Evolutionary conservation across 2,888 invertebrate genomes (phyloP).

Genomic region (Chrysolina oricalcia): DNA sequence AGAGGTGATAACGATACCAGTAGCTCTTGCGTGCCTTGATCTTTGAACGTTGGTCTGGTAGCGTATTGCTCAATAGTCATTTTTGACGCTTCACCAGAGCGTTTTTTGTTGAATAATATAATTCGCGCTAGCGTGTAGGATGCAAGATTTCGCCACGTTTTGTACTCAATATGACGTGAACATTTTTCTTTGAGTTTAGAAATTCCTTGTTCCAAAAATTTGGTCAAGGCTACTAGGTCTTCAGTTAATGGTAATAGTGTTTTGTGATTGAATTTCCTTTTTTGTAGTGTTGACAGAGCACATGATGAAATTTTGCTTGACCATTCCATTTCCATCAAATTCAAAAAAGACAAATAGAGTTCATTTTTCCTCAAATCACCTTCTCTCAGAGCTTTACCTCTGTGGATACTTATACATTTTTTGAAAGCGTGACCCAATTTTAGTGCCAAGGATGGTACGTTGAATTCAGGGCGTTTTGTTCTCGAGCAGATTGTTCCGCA

Average conservation of each 20-base stretch:
- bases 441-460: conserved; percentile 44
- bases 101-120: conserved; percentile 53
- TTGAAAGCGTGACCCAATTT: conserved; percentile 50
- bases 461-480: conserved; percentile 45
- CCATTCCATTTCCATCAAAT: conserved; percentile 53
- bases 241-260: conserved; percentile 53
- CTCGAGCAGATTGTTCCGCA: neutral
- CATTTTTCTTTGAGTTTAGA: conserved; percentile 23
- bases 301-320: conserved; percentile 48
- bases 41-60: conserved; percentile 44
- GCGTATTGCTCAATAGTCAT: conserved; percentile 48
- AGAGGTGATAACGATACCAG: conserved; percentile 44
- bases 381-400: conserved; percentile 43
- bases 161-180: neutral
- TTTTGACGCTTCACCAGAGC: conserved; percentile 48
- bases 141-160: conserved; percentile 36
- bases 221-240: conserved; percentile 50
- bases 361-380: conserved; percentile 45
- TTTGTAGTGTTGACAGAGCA: conserved; percentile 49
- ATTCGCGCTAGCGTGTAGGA: conserved; percentile 39
- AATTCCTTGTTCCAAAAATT: conserved; percentile 42
- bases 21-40: conserved; percentile 47
- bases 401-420: conserved; percentile 48
- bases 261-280: conserved; percentile 44
- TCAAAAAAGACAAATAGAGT: conserved; percentile 37